Evolutionary conservation across 2,888 invertebrate genomes (phyloP), one percentile per base, ranked within the genome.

Genomic region (Anagyrus pseudococci): DNA sequence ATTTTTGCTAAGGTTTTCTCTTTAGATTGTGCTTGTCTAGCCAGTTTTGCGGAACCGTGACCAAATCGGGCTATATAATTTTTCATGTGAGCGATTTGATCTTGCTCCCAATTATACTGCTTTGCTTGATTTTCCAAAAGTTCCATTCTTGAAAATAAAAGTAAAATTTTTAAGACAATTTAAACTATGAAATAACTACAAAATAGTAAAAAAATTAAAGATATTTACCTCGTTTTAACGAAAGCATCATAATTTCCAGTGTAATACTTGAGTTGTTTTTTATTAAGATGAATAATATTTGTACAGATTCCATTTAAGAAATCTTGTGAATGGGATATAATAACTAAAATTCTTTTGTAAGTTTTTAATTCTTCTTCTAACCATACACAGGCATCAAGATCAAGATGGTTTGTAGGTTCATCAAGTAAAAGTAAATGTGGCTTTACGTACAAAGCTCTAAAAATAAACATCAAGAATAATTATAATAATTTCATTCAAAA

Each of bases 101-200:
- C 96, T 81, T 99, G 99, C 82, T 99, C 98, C 99, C 99, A 99
- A 76, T 97, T 96, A 83, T 98, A 99, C 77, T 96, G 95, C 81
- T 99, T 99, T 88, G 92, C 93, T 83, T 99, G 99, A 82, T 99
- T 99, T 82, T 99, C 99, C 67, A 97, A 84, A 72, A 98, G 84
- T 79, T 99, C 99, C 86, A 92, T 86, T 67, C 97, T 77, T 2
- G 44, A 15, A 15, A 61, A 10, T 17, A 26, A 29, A 1, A 47
- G 20, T 37, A 0, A 40, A 37, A 43, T 47, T 33, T 22, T 22
- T 29, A 17, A 22, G n/a, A 15, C 20, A 4, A 15, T 33, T 37
- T 26, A 26, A 53, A 10, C 10, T 20, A 37, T 47, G 4, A 17
- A 29, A 50, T 1, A 49, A 17, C 6, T 54, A 49, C 17, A 41